These are phyloP conservation scores for Semnopithecus entellus DNA, from an alignment of 2,113 vertebrate species.

Conservation along the genomic window DNA sequence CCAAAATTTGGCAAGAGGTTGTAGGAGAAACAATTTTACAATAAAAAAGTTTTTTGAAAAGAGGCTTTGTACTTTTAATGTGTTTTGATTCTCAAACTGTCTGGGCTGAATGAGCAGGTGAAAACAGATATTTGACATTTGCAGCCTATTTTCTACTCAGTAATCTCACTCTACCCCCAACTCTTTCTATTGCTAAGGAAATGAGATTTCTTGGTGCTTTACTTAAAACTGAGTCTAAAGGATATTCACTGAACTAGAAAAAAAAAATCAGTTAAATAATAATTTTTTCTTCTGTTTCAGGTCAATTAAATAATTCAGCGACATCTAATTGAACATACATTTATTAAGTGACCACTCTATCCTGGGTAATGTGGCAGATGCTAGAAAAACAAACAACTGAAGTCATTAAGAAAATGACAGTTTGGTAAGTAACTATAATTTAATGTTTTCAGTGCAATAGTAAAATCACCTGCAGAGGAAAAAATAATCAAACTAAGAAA, in stretches of 20 bases:
- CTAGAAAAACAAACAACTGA: background rate
- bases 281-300: background rate
- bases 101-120: background rate
- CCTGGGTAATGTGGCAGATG: background rate
- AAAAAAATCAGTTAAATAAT: background rate
- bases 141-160: constrained; percentile 1
- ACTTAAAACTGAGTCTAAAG: constrained; percentile 17
- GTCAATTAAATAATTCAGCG: constrained; percentile 27
- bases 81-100: background rate
- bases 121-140: constrained; percentile 32
- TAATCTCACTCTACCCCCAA: background rate
- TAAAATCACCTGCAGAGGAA: background rate
- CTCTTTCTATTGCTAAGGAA: background rate
- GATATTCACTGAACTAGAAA: background rate
- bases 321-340: background rate
- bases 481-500: background rate
- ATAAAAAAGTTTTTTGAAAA: constrained; percentile 46
- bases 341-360: background rate
- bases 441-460: background rate
- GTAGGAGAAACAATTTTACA: constrained; percentile 22
- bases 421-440: background rate
- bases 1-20: constrained; percentile 33
- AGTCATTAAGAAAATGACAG: background rate
- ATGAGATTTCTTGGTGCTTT: constrained; percentile 27
- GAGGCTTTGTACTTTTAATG: constrained; percentile 20